Base-by-base conservation (phyloP, 1,140 invertebrate genomes). In the Contarinia nasturtii region DNA sequence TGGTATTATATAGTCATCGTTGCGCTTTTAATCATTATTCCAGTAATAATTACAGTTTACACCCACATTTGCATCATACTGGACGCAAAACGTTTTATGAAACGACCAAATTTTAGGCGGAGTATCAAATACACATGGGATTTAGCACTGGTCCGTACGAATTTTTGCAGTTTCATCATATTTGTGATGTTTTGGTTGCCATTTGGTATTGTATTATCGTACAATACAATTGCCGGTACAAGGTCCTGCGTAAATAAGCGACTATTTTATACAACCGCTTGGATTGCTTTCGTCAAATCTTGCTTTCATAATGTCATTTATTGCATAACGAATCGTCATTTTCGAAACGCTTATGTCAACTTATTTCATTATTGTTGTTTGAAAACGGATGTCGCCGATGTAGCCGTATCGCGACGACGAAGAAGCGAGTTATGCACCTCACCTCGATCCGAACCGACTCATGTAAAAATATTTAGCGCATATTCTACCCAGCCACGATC, bases 311-410 rank as follows among this genome's bases (percentile, higher is more conserved):
- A 73, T 52, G 67, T 80, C 3, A 56, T 84, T 1, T 84, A 84
- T 55, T 75, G 76, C 47, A 61, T 74, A 0, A 60, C 71, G 2
- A 77, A 81, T 54, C 65, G 72, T 0, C 75, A 79, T 56, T 85
- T 83, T 54, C 67, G 80, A n/a, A 76, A 71, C 49, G 80, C 81
- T 3, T 88, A 81, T 57, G 67, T 78, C 18, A 80, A 83, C 55
- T 61, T 86, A 10, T 86, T 85, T 55, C 75, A 86, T 52, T 86
- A 87, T 52, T 86, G 82, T 56, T 86, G 79, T 55, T 86, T 82
- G 63, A 86, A 86, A 59, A 84, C 76, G 5, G 79, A n/a, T n/a
- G n/a, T n/a, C n/a, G n/a, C n/a, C 77, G 4, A 74, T 86, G 7
- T 75, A n/a, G n/a, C 77, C 19, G 76, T 80, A 48, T 75, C 79